Conservation (phyloP, 2,797 vertebrate species). For the Macroramphosus scolopax region DNA sequence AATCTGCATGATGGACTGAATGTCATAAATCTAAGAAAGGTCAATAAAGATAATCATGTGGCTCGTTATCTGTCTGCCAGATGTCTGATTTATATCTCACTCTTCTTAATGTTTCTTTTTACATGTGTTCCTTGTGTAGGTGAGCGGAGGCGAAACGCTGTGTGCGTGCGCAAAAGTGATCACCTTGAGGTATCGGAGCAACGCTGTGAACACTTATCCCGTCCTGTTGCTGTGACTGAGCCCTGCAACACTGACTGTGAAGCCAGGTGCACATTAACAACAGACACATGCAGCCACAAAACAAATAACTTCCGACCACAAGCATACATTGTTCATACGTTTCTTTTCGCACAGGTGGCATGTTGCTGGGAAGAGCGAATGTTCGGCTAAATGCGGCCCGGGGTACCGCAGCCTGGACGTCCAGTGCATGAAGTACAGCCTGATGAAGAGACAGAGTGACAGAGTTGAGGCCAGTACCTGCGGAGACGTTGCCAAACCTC, state of each 20-base stretch:
- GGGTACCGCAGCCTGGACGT: constrained; percentile 87
- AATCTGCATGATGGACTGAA: constrained; percentile 14
- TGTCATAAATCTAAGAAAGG: constrained; percentile 29
- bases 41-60: constrained; percentile 39
- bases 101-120: constrained; percentile 58
- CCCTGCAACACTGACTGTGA: constrained; percentile 90
- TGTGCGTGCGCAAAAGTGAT: constrained; percentile 87
- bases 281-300: background rate
- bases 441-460: constrained; percentile 79
- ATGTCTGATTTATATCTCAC: constrained; percentile 38
- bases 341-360: constrained; percentile 81
- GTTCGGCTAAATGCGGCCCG: constrained; percentile 87
- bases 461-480: constrained; percentile 82
- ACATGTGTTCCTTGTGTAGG: constrained; percentile 69
- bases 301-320: background rate
- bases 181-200: constrained; percentile 85
- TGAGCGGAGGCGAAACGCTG: constrained; percentile 80
- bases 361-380: constrained; percentile 87
- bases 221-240: constrained; percentile 75
- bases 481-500: constrained; percentile 82
- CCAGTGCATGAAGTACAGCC: constrained; percentile 88
- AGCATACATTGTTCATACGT: background rate
- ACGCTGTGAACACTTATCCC: constrained; percentile 84
- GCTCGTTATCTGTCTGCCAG: constrained; percentile 28
- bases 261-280: constrained; percentile 80